Percentiles rank a stretch among this genome's conserved stretches.
phyloP scores from a whole-genome alignment of 1,140 invertebrate genomes.

The Belonocnema kinseyi region DNA sequence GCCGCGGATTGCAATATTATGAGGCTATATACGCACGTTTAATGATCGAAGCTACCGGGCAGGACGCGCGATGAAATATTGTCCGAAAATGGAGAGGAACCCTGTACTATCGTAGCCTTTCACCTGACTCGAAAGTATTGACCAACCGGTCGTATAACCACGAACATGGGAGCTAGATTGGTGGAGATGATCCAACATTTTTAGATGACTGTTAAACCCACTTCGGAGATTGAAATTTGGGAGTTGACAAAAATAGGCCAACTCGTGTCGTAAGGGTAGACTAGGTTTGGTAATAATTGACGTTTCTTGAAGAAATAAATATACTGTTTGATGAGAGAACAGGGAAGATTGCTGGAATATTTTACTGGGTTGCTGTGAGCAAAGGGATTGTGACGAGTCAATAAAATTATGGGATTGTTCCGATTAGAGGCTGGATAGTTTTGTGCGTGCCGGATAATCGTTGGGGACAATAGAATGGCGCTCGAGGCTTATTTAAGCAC shows the following conservation, averaged over 20 bases:
- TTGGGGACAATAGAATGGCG: conserved; percentile 58
- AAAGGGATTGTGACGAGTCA: not conserved
- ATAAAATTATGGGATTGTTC: conserved; percentile 26
- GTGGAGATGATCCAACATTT: not conserved
- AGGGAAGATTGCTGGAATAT: no score
- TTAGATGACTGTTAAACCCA: not conserved
- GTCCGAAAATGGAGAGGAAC: conserved; percentile 60
- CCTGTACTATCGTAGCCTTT: conserved; percentile 39
- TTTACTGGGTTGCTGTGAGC: not conserved
- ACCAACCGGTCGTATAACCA: conserved; percentile 53
- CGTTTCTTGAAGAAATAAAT: conserved; percentile 47
- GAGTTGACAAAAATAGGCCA: conserved; percentile 54
- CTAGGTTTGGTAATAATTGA: conserved; percentile 63
- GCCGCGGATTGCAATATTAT: conserved; percentile 76
- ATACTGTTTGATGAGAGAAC: not conserved
- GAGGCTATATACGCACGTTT: conserved; percentile 76
- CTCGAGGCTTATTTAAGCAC: conserved; percentile 60
- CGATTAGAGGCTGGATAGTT: conserved; percentile 31
- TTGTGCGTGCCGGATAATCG: conserved; percentile 40
- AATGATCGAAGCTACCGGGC: conserved; percentile 75
- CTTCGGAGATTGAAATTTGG: not conserved
- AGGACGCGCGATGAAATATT: conserved; percentile 69
- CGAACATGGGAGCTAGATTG: conserved; percentile 34
- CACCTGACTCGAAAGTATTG: conserved; percentile 56
- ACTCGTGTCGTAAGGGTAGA: conserved; percentile 42